Base-by-base conservation (phyloP, 2,113 vertebrate species). In the Hippopotamus amphibius region DNA sequence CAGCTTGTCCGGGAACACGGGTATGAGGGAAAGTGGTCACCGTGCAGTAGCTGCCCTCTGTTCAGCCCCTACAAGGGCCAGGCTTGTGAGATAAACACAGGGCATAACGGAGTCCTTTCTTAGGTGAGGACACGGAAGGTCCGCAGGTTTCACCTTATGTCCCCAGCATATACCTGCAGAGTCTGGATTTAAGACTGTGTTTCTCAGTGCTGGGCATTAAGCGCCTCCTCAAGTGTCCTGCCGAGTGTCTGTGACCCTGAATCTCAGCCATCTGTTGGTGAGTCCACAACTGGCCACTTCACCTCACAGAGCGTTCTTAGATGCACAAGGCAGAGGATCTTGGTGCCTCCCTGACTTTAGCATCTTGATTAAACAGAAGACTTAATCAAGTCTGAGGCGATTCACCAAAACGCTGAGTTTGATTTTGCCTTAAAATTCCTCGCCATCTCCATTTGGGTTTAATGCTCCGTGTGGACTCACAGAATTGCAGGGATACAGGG, bases 341-440 rank as follows among this genome's bases (percentile, higher is more conserved):
- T 4, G 1, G 30, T 1, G 7, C 28, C 3, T 28, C 26, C 59
- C 53, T 24, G 37, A 48, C 33, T 79, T 76, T 68, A 66, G 24
- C 14, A 53, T 48, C 46, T 93, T 97, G 65, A 92, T 97, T 57
- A 68, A 95, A 95, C 46, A 55, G 57, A 37, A 91, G 65, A 14
- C 8, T 1, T 57, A 53, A 37, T 85, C 28, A 43, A 24, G 22
- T 53, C 5, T 21, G 26, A 79, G 55, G 33, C 19, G 12, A 74
- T 19, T 90, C 74, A 37, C n/a, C 46, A 33, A 48, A 68, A 24
- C 30, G 37, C 4, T 21, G 33, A 13, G 8, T 30, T 79, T n/a
- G 28, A 57, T 12, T 97, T 65, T 93, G 22, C 24, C 48, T 71
- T 96, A 85, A 96, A 96, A 96, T 77, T 68, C 63, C 76, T 80